Evolutionary conservation across 1,140 invertebrate genomes (phyloP), one percentile per base, ranked within the genome.

Genomic region (Holotrichia oblita): DNA sequence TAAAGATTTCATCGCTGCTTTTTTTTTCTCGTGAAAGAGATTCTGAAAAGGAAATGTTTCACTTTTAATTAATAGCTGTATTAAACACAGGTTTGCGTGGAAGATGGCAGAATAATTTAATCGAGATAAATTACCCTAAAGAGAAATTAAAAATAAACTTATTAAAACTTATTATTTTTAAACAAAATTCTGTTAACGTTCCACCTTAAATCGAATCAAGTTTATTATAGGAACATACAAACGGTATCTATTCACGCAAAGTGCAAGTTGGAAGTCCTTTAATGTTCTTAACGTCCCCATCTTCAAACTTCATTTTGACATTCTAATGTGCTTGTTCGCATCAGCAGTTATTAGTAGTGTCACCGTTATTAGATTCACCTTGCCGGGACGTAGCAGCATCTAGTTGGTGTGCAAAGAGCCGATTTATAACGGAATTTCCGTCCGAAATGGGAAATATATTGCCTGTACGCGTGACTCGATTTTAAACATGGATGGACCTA

Each of bases 371-470:
- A 34, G 27, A 34, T 34, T 34, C 27, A 34, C 48, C 17, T 55
- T 55, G n/a, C 48, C 48, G 48, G 27, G 17, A 14, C 48, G 12
- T 6, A 55, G n/a, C 48, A 55, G 48, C 14, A 17, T 14, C 48
- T 17, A 17, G 48, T 34, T 55, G 14, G 48, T 55, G 48, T 17
- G 48, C 48, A 17, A 55, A 55, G 14, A 7, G n/a, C 48, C 48
- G 48, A 55, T 55, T 55, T 55, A 55, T 55, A 55, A 55, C 48
- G 14, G 48, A 55, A 55, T 55, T 55, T 55, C 48, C 48, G 48
- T 17, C 48, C 48, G 48, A 55, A 55, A 55, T 55, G 48, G 48
- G 48, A 55, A 55, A 55, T 55, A 55, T 55, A 55, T 55, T 55
- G 14, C 48, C 48, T 6, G 48, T 55, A 55, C 17, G 48, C 48